These are phyloP conservation scores for Heliconius aoede DNA, from an alignment of 2,888 invertebrate genomes.

Conservation along the genomic window DNA sequence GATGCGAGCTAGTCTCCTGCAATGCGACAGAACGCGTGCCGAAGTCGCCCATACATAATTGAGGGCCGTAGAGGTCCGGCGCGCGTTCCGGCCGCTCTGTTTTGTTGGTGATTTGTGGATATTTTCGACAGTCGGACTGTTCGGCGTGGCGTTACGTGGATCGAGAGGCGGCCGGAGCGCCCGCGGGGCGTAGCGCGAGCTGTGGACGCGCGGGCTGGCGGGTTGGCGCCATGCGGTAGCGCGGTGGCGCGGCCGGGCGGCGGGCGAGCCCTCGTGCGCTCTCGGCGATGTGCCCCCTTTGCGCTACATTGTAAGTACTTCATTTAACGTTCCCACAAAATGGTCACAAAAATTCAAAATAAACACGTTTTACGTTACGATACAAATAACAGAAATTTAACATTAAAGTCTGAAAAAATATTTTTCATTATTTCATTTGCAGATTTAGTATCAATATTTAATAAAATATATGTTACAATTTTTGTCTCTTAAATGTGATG, in stretches of 20 bases:
- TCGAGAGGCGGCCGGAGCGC: constrained; percentile 50
- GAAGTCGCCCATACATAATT: constrained; percentile 57
- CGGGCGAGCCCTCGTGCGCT: constrained; percentile 76
- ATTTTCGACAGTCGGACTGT: constrained; percentile 81
- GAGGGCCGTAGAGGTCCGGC: constrained; percentile 48
- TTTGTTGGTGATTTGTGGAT: constrained; percentile 55
- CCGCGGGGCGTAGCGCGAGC: constrained; percentile 49
- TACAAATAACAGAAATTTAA: too few species aligned
- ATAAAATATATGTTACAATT: not conserved
- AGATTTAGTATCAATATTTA: not conserved
- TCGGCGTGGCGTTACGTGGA: constrained; percentile 72
- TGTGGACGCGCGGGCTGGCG: constrained; percentile 56
- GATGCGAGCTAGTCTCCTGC: constrained; percentile 63
- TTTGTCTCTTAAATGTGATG: not conserved
- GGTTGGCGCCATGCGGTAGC: constrained; percentile 67
- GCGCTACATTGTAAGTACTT: constrained; percentile 80
- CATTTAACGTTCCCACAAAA: constrained; percentile 13
- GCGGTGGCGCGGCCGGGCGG: constrained; percentile 77
- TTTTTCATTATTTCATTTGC: not conserved
- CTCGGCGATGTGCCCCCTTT: constrained; percentile 83
- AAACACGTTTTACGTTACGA: constrained; percentile 4
- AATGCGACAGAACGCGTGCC: constrained; percentile 71
- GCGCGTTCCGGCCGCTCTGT: constrained; percentile 47
- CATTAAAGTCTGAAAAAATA: not conserved
- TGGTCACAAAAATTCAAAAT: not conserved